A percentile compares a stretch with the other conserved stretches of the same genome.
Evolutionary conservation across 2,888 invertebrate genomes (phyloP).

Genomic region (Cataglyphis altisquamis): DNA sequence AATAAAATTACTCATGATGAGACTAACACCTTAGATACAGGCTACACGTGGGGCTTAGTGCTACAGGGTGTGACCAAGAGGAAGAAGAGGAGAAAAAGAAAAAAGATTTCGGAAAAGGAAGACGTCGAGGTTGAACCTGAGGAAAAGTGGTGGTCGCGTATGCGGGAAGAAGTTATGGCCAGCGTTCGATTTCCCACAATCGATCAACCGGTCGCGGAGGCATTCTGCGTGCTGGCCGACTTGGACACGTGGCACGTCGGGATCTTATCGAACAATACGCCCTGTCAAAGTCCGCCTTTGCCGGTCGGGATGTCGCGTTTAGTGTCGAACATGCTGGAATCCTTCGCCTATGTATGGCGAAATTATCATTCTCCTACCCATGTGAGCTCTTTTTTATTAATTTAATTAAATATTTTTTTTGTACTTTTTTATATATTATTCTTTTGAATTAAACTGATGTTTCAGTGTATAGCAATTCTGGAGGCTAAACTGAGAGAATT

Average conservation of each 20-base stretch:
- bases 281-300: slow-evolving; percentile 84
- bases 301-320: slow-evolving; percentile 93
- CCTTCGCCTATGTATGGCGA: slow-evolving; percentile 91
- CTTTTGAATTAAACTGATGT: slow-evolving; percentile 62
- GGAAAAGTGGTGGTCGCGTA: slow-evolving; percentile 79
- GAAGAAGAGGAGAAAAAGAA: slow-evolving; percentile 72
- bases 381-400: slow-evolving; percentile 87
- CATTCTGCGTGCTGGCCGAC: slow-evolving; percentile 94
- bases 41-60: slow-evolving; percentile 88
- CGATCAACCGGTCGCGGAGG: slow-evolving; percentile 92
- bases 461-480: slow-evolving; percentile 91
- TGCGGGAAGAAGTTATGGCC: slow-evolving; percentile 81
- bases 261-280: slow-evolving; percentile 81
- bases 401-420: background rate
- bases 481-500: slow-evolving; percentile 95
- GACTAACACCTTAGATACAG: slow-evolving; percentile 57
- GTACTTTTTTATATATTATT: background rate
- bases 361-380: slow-evolving; percentile 92
- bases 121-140: slow-evolving; percentile 58
- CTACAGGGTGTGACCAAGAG: slow-evolving; percentile 88
- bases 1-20: slow-evolving; percentile 55
- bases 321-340: slow-evolving; percentile 94
- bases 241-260: slow-evolving; percentile 92
- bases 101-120: slow-evolving; percentile 50
- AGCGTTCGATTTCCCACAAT: slow-evolving; percentile 84